These are phyloP conservation scores for Acropora tenuis DNA, from an alignment of 64 coral and sea anemone genomes.

Conservation along the genomic window DNA sequence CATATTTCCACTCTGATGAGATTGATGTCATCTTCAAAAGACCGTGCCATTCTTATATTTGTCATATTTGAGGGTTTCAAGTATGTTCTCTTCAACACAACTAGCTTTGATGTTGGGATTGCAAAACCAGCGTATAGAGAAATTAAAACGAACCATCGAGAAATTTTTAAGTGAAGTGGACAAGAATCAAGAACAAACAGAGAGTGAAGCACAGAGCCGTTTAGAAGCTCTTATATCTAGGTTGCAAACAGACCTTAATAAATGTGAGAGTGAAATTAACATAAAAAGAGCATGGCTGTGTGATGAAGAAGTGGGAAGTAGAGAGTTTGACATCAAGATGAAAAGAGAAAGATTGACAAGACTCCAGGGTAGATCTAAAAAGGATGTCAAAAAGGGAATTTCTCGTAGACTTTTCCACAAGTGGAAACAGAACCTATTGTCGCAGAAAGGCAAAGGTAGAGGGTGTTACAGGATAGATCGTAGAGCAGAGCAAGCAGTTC, in stretches of 20 bases:
- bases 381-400: conserved; percentile 26
- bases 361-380: conserved; percentile 1
- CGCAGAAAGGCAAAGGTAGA: conserved; percentile 53
- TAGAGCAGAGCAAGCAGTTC: conserved; percentile 49
- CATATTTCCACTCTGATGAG: conserved; percentile 36
- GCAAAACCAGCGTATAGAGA: conserved; percentile 24
- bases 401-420: conserved; percentile 20
- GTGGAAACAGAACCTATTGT: conserved; percentile 36
- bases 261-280: not conserved
- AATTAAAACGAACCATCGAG: conserved; percentile 14
- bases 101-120: conserved; percentile 39
- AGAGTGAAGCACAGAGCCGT: conserved; percentile 17
- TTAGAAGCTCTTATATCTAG: conserved; percentile 36
- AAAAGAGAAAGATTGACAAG: conserved; percentile 33
- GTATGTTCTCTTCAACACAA: conserved; percentile 42
- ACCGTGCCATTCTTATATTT: conserved; percentile 53
- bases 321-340: conserved; percentile 15
- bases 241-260: conserved; percentile 45
- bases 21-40: conserved; percentile 49
- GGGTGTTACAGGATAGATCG: conserved; percentile 32
- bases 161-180: conserved; percentile 56
- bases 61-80: conserved; percentile 36
- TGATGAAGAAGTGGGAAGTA: conserved; percentile 42
- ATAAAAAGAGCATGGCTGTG: conserved; percentile 38
- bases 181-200: conserved; percentile 26